These are phyloP conservation scores for Mythimna impura DNA, from an alignment of 2,888 invertebrate species.

Conservation along the genomic window DNA sequence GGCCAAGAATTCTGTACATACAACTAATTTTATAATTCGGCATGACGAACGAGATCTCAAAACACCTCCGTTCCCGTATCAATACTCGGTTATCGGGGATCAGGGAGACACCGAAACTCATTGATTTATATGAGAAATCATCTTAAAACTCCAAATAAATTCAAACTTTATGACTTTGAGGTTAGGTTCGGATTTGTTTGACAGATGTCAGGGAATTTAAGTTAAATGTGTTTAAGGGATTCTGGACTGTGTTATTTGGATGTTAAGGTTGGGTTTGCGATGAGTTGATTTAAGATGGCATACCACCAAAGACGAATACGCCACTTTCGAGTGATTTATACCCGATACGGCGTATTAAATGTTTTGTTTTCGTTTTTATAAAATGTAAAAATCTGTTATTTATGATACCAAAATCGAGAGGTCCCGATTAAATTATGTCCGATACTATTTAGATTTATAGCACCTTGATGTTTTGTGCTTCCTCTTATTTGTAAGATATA, in stretches of 20 bases:
- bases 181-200: constrained; percentile 42
- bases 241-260: constrained; percentile 21
- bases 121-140: constrained; percentile 80
- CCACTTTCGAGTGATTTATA: constrained; percentile 89
- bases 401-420: constrained; percentile 89
- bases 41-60: constrained; percentile 77
- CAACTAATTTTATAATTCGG: constrained; percentile 73
- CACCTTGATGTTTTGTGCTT: constrained; percentile 77
- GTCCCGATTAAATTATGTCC: constrained; percentile 88
- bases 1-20: constrained; percentile 61
- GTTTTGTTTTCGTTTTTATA: constrained; percentile 87
- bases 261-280: constrained; percentile 54
- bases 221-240: neutral
- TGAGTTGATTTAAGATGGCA: constrained; percentile 68
- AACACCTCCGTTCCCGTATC: constrained; percentile 75
- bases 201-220: constrained; percentile 21
- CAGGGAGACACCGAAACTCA: constrained; percentile 76
- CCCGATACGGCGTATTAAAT: constrained; percentile 88
- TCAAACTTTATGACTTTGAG: constrained; percentile 27
- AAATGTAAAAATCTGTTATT: constrained; percentile 90
- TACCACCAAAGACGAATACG: constrained; percentile 88
- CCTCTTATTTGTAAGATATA: constrained; percentile 79
- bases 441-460: constrained; percentile 87
- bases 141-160: constrained; percentile 44
- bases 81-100: constrained; percentile 77